Base-by-base conservation (phyloP, 2,888 invertebrate genomes). In the Nemotelus nigrinus region DNA sequence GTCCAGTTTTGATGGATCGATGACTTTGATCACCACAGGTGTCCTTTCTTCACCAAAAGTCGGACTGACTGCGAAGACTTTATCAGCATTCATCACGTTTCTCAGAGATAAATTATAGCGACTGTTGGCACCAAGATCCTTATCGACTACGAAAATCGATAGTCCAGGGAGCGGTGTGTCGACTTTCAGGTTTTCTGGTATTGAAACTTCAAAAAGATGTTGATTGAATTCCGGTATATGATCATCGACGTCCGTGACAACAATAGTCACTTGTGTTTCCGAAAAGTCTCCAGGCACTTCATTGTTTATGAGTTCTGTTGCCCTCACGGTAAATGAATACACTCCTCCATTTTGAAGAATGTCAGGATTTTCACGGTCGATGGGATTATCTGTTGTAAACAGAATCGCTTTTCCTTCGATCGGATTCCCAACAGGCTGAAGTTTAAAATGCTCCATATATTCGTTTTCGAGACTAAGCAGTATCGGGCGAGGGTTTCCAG, bases 231-330 rank as follows among this genome's bases (percentile, higher is more conserved):
- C 87, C 0, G 95, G 94, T 10, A 90, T 88, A 80, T 94, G 92
- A 83, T 95, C 95, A 81, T 95, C 94, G 0, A 92, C 91, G 82
- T 95, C 95, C 0, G 93, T 93, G 45, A 95, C 91, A 0, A 95
- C 92, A 55, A 95, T 92, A 0, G 94, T 94, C 0, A 95, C 89
- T 55, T 92, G 89, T 2, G 93, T 92, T 0, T 89, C 89, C 0
- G 93, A 89, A 48, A 90, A 90, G 81, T 94, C 94, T 0, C 91
- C 91, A 4, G 93, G 92, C 44, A 92, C 89, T 84, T 91, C 91
- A 58, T 91, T 91, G 82, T 93, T 92, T 53, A 93, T 92, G 68
- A 94, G 83, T 85, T 94, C 94, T 1, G 93, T 93, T 0, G 94
- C 94, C 88, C 91, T 90, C 1, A 94, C 89, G 74, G 88, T 89